Evolutionary conservation across 2,113 vertebrate species (phyloP).

Genomic region (Onychostruthus taczanowskii): DNA sequence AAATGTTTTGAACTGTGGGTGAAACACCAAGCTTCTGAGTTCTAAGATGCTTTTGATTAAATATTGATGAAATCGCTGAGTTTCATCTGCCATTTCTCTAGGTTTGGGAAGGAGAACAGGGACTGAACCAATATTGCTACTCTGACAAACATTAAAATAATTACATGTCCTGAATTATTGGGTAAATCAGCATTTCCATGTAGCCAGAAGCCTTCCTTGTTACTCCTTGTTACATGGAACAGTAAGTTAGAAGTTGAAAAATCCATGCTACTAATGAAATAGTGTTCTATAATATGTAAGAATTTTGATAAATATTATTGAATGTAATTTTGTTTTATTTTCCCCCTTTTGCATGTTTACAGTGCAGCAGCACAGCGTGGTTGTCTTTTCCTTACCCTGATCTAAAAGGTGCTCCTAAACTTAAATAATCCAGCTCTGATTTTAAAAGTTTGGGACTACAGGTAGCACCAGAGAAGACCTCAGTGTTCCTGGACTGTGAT

Average conservation of each 20-base stretch:
- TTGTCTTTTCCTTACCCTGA: not conserved
- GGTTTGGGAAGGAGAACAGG: not conserved
- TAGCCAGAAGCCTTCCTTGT: not conserved
- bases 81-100: not conserved
- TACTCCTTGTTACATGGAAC: not conserved
- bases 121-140: not conserved
- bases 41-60: not conserved
- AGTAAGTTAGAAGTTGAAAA: not conserved
- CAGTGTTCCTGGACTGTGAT: not conserved
- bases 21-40: not conserved
- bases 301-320: not conserved
- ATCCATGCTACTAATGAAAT: not conserved
- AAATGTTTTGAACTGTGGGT: not conserved
- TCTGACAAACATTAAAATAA: not conserved
- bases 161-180: not conserved
- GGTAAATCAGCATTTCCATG: not conserved
- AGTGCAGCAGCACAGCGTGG: fast-evolving
- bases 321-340: not conserved
- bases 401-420: not conserved
- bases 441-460: not conserved
- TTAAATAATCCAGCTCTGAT: not conserved
- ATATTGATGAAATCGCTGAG: not conserved
- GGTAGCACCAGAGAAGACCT: not conserved
- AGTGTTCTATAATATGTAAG: not conserved
- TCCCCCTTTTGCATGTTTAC: not conserved